Conservation (phyloP, 2,888 invertebrate genomes). For the Lydus trimaculatus region DNA sequence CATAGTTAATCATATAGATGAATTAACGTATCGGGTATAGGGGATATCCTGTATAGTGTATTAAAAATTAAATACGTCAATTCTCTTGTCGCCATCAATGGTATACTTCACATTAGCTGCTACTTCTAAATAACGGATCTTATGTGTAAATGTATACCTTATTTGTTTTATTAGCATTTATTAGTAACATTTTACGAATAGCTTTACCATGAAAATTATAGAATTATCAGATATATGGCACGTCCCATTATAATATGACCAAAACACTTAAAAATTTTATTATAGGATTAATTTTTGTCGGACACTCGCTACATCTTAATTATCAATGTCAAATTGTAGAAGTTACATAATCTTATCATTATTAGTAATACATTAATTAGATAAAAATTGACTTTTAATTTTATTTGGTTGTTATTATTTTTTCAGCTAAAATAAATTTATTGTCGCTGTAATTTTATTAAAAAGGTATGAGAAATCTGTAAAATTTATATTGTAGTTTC, state of each 20-base stretch:
- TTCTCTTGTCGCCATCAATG: background rate
- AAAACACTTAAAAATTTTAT: too few species aligned
- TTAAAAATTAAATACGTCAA: background rate
- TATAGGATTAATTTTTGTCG: background rate
- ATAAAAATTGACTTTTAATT: background rate
- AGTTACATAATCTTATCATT: background rate
- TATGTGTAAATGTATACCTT: background rate
- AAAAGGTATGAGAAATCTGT: background rate
- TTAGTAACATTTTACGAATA: background rate
- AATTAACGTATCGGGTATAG: background rate
- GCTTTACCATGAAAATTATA: background rate
- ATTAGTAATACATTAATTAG: background rate
- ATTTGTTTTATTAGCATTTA: background rate
- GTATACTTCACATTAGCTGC: slow-evolving; percentile 1
- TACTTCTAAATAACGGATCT: background rate
- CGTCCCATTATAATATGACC: background rate
- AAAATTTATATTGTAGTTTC: background rate
- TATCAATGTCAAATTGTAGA: background rate
- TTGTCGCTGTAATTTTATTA: background rate
- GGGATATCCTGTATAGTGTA: background rate
- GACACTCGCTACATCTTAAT: too few species aligned
- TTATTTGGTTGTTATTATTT: background rate
- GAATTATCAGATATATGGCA: background rate
- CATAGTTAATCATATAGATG: slow-evolving; percentile 1
- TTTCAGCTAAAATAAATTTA: background rate